Conservation (phyloP, 2,888 invertebrate genomes). For the Neocrepidodera transversa region DNA sequence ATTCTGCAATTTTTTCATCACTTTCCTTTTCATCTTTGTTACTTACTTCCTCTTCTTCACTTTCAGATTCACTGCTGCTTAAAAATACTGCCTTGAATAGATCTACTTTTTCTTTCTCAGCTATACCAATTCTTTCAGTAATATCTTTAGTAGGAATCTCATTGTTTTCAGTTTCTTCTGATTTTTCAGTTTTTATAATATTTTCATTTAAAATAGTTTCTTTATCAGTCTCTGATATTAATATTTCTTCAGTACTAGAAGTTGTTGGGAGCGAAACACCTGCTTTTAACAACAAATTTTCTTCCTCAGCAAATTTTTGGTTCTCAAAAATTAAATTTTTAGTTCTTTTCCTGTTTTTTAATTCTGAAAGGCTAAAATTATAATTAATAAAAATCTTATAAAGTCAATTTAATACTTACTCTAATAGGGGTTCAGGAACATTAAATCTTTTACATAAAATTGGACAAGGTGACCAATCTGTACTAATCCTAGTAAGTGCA, state of each 20-base stretch:
- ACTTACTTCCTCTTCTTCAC: constrained; percentile 48
- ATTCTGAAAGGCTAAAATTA: constrained; percentile 35
- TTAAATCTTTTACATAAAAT: constrained; percentile 92
- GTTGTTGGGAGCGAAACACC: constrained; percentile 41
- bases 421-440: constrained; percentile 83
- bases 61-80: constrained; percentile 69
- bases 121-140: constrained; percentile 55
- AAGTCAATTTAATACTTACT: constrained; percentile 63
- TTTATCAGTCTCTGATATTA: not conserved
- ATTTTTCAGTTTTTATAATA: too few relatives aligned
- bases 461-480: constrained; percentile 83
- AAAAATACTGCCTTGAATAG: constrained; percentile 90
- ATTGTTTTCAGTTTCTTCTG: not conserved
- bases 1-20: constrained; percentile 35
- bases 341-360: constrained; percentile 62
- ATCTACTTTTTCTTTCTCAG: constrained; percentile 72
- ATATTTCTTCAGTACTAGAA: not conserved
- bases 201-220: too few relatives aligned
- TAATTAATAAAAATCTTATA: too few relatives aligned
- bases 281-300: constrained; percentile 43
- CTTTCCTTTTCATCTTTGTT: constrained; percentile 39
- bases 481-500: constrained; percentile 70
- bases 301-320: constrained; percentile 62
- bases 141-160: constrained; percentile 46
- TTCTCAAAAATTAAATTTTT: constrained; percentile 82